Base-by-base conservation (phyloP, 2,797 vertebrate genomes). In the Columba guinea region DNA sequence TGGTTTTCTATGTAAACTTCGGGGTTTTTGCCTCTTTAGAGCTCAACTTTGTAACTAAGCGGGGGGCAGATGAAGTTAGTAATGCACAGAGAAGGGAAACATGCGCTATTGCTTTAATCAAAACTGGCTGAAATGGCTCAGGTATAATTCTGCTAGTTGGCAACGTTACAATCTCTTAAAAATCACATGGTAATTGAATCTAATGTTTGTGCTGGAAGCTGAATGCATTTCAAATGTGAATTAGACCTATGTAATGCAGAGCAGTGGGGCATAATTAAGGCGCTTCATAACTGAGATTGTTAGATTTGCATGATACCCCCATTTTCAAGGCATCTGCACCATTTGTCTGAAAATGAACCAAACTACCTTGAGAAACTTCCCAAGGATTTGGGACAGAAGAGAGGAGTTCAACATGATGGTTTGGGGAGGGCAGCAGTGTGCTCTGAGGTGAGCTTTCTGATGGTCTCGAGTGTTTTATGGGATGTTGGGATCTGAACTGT, bases 191-290 rank as follows among this genome's bases (percentile, higher is more conserved):
- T 55, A 81, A 59, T 78, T 13, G 15, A 75, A 77, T 60, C 28
- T 23, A 55, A 68, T 71, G 81, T 28, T 83, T 94, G 46, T 85
- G 65, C 89, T 92, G 84, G 92, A 62, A 88, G 68, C 65, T 71
- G 20, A 46, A 51, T 35, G 69, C 49, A 78, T 83, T 93, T 86
- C 78, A 77, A 69, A 85, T 68, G 77, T 67, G 82, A 87, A 52
- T 77, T 7, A 37, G 44, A 83, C 77, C 71, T 53, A 20, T 34
- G 84, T 10, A 27, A 78, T 41, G 23, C 53, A 80, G 35, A 90
- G 55, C 7, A 77, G 52, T 14, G 39, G 44, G 27, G 34, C 37
- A 48, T 28, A 78, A 77, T 78, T 81, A 71, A 79, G 59, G 44
- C 0, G 4, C 28, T 83, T 85, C 65, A 8, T 70, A 73, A 46